Evolutionary conservation across 1,140 invertebrate species (phyloP).

Genomic region (Drosophila jambulina): DNA sequence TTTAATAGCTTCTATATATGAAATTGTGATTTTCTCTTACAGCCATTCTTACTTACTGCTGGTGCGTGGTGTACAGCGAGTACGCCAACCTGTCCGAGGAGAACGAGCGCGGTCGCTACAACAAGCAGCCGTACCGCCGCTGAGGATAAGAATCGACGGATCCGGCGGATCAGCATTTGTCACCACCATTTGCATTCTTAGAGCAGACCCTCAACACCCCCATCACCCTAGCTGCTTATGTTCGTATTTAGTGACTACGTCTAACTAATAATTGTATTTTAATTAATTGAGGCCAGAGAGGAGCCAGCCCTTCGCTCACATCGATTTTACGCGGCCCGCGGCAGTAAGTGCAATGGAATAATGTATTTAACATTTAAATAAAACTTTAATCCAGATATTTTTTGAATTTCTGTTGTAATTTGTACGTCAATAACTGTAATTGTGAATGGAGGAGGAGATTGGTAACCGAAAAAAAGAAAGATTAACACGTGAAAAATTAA

Average conservation of each 20-base stretch:
- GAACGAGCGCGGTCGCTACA: conserved; percentile 88
- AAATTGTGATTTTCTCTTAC: conserved; percentile 83
- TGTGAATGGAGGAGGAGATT: conserved; percentile 16
- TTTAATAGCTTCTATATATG: background rate
- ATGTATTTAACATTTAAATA: conserved; percentile 75
- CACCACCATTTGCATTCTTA: conserved; percentile 45
- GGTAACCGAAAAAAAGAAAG: conserved; percentile 33
- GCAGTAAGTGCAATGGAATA: conserved; percentile 69
- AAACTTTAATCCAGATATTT: conserved; percentile 57
- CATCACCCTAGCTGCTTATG: conserved; percentile 56
- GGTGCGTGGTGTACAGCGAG: conserved; percentile 92
- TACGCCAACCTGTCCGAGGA: conserved; percentile 90
- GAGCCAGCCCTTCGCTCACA: conserved; percentile 40
- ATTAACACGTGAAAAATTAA: conserved; percentile 65
- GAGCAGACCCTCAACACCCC: conserved; percentile 14
- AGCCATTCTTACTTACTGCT: conserved; percentile 89
- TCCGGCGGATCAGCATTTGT: conserved; percentile 7
- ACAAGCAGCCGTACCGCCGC: conserved; percentile 89
- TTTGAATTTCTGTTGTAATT: conserved; percentile 69
- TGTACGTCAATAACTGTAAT: conserved; percentile 55
- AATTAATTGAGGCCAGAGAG: conserved; percentile 42
- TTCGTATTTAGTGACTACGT: conserved; percentile 71
- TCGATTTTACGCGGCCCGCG: conserved; percentile 55
- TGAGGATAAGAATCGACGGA: conserved; percentile 51
- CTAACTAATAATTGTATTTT: conserved; percentile 77